Evolutionary conservation across 2,113 vertebrate genomes (phyloP), one percentile per base, ranked within the genome.

Genomic region (Psettodes erumei): DNA sequence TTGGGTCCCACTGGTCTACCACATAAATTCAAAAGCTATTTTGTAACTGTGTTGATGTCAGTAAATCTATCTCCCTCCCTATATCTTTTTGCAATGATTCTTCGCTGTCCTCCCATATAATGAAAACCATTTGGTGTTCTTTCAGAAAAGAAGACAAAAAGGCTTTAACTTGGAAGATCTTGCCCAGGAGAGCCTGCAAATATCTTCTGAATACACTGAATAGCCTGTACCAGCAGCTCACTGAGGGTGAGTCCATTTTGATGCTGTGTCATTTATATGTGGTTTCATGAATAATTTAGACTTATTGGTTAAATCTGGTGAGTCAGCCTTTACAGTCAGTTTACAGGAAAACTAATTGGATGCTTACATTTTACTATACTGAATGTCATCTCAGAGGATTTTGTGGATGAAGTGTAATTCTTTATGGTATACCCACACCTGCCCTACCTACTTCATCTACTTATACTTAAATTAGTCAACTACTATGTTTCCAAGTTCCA

Each of bases 161-260:
- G 90, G 93, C 93, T 78, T 83, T 97, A 71, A 96, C 96, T 0
- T 99, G 97, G 98, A 99, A 99, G 91, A 96, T 96, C 69, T 90
- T 99, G 82, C 98, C 98, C 77, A 96, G 98, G 94, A 97, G 97
- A 90, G 96, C 98, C 75, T 98, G 96, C 91, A 99, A 99, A 92
- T 95, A 97, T 89, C 94, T 99, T 85, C 95, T 98, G 91, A 98
- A 96, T 84, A 95, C 95, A 25, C 92, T 99, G 87, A 96, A 91
- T 92, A 96, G 94, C 77, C 93, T 99, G 48, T 93, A 98, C 89
- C 97, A 97, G 83, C 96, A 98, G 72, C 92, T 99, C 77, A 93
- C 94, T 75, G 95, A 97, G 91, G 95, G 98, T 99, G 91, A 96
- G 96, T 96, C 42, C 28, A 70, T 63, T 67, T 16, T 27, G 53